phyloP scores from a whole-genome alignment of 2,888 invertebrate genomes.

The Thelaira solivaga region DNA sequence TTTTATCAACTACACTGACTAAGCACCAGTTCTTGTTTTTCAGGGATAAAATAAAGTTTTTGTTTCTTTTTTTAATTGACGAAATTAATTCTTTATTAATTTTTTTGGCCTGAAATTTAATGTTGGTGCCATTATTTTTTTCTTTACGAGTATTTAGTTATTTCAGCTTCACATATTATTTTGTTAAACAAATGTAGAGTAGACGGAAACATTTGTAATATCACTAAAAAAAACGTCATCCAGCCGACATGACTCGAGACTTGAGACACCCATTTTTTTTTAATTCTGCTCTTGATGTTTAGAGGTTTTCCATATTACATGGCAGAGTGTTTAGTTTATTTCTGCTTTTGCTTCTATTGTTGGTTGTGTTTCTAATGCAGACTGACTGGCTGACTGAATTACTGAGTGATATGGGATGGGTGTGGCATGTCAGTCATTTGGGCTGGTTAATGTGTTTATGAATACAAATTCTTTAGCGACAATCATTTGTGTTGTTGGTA shows the following conservation, averaged over 20 bases:
- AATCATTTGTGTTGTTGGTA: background rate
- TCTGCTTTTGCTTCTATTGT: background rate
- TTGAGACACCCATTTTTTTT: constrained; percentile 34
- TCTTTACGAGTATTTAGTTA: background rate
- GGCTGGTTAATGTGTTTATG: constrained; percentile 50
- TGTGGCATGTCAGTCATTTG: constrained; percentile 48
- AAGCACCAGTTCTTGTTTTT: too few species aligned
- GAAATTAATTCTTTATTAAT: too few species aligned
- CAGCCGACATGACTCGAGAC: constrained; percentile 18
- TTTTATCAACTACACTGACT: too few species aligned
- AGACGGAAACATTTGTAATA: constrained; percentile 56
- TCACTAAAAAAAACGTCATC: constrained; percentile 20
- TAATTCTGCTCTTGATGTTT: constrained; percentile 10
- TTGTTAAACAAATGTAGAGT: constrained; percentile 51
- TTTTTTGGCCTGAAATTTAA: too few species aligned
- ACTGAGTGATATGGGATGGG: constrained; percentile 45
- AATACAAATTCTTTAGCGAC: constrained; percentile 36
- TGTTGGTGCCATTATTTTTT: constrained; percentile 21
- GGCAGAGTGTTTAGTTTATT: background rate
- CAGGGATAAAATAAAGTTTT: too few species aligned
- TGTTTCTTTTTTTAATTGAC: too few species aligned
- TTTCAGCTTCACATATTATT: constrained; percentile 42
- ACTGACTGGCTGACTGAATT: background rate
- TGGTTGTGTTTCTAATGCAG: background rate
- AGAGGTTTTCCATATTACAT: constrained; percentile 18